Conservation (phyloP, 2,888 invertebrate genomes). For the Amiota minor region DNA sequence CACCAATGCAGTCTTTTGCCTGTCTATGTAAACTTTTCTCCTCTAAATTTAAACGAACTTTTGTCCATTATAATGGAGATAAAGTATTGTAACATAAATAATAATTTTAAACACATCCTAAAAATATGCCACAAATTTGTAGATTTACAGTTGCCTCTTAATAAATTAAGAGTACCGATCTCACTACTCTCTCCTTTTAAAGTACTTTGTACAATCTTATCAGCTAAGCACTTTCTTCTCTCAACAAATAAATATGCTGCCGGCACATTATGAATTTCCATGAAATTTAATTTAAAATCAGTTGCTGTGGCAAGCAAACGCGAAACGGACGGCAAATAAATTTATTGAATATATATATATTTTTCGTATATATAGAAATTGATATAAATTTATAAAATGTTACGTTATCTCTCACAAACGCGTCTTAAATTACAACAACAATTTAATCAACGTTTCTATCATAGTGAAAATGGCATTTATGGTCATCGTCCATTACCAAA, state of each 20-base stretch:
- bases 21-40: too few species aligned
- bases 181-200: too few species aligned
- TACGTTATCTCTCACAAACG: slow-evolving; percentile 48
- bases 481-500: slow-evolving; percentile 67
- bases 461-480: slow-evolving; percentile 70
- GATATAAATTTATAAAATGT: slow-evolving; percentile 37
- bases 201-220: slow-evolving; percentile 2
- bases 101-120: background rate
- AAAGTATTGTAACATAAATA: background rate
- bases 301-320: background rate
- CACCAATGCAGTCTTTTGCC: too few species aligned
- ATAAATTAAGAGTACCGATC: background rate
- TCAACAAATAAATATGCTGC: background rate
- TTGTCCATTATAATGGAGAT: too few species aligned
- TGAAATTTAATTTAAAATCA: too few species aligned
- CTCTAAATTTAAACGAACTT: too few species aligned
- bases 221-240: background rate
- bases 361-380: too few species aligned
- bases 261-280: background rate
- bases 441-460: slow-evolving; percentile 53
- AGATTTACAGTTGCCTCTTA: background rate
- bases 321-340: background rate
- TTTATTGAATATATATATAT: background rate
- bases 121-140: slow-evolving; percentile 27
- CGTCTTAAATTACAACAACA: slow-evolving; percentile 37